Percentiles rank a stretch among this genome's conserved stretches.
Conservation (phyloP, 2,797 vertebrate genomes). For the Zenarchopterus dispar region DNA sequence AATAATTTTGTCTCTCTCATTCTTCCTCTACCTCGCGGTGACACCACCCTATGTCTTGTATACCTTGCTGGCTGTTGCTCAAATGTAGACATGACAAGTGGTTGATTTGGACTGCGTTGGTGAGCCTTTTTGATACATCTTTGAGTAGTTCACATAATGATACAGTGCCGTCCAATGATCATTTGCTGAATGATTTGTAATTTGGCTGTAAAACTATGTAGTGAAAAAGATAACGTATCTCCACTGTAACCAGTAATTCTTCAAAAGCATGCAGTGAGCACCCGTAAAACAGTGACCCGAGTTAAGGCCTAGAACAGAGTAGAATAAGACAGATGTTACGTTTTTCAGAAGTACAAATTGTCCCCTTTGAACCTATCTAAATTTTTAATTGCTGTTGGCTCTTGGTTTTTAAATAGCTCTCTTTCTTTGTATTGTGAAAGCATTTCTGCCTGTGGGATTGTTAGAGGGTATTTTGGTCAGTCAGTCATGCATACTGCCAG, state of each 20-base stretch:
- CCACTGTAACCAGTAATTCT: background rate
- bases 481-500: slow-evolving; percentile 62
- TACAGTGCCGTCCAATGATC: no score
- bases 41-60: no score
- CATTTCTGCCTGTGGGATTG: slow-evolving; percentile 20
- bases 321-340: background rate
- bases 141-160: no score
- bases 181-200: no score
- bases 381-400: background rate
- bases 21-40: no score
- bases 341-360: slow-evolving; percentile 23
- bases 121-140: no score
- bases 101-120: no score
- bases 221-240: background rate
- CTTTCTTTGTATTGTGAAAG: slow-evolving; percentile 24
- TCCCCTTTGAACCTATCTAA: slow-evolving; percentile 9
- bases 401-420: slow-evolving; percentile 45
- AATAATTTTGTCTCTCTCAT: no score
- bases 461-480: slow-evolving; percentile 45
- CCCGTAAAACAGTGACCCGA: background rate
- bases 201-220: no score
- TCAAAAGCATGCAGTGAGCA: background rate
- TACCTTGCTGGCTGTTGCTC: no score
- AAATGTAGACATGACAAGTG: no score
- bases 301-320: background rate